phyloP scores from a whole-genome alignment of 2,797 vertebrate species.

The Cichlasoma orientale region DNA sequence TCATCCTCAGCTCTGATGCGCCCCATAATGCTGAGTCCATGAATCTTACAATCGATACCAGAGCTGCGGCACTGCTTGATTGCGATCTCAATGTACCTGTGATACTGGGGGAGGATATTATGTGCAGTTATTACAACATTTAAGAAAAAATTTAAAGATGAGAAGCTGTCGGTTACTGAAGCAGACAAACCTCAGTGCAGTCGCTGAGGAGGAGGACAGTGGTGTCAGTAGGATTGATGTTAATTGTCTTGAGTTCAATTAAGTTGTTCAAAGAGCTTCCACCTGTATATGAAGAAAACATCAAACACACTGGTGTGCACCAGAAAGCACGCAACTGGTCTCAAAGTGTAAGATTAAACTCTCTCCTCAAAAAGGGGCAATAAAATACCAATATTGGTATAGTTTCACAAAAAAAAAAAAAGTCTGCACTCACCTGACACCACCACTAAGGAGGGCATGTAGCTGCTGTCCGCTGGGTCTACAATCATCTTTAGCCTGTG shows the following conservation, averaged over 20 bases:
- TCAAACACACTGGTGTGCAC: neutral
- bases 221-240: conserved; percentile 95
- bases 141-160: neutral
- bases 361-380: neutral
- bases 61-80: conserved; percentile 99
- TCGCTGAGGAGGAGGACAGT: conserved; percentile 91
- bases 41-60: conserved; percentile 98
- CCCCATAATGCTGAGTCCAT: conserved; percentile 91
- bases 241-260: conserved; percentile 96
- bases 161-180: neutral
- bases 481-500: conserved; percentile 96
- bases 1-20: conserved; percentile 95
- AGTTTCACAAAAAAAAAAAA: neutral
- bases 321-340: too few relatives aligned
- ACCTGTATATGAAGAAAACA: conserved; percentile 72
- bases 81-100: conserved; percentile 94
- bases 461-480: conserved; percentile 98
- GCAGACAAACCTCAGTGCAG: conserved; percentile 88
- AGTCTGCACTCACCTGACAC: conserved; percentile 86
- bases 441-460: conserved; percentile 98
- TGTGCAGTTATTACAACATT: neutral
- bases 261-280: conserved; percentile 97
- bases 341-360: neutral
- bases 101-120: conserved; percentile 83
- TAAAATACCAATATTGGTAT: neutral